Conservation (phyloP, 37 sponge, comb jelly and placozoan genomes). For the Aplysina aerophoba region DNA sequence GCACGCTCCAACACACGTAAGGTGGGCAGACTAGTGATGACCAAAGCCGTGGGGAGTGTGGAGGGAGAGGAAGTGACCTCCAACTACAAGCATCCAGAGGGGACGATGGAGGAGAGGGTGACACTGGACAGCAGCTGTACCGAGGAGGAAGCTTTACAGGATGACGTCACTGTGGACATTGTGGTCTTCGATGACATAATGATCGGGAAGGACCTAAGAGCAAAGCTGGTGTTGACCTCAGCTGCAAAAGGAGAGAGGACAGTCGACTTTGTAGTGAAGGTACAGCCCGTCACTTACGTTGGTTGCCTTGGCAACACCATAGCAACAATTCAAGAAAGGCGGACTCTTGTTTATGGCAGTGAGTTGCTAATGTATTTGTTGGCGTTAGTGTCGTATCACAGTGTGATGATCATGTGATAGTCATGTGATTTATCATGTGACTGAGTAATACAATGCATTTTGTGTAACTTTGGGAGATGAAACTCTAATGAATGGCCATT, state of each 20-base stretch:
- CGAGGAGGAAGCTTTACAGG: constrained; percentile 22
- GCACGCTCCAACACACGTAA: neutral
- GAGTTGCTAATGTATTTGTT: too few species aligned
- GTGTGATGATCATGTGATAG: too few species aligned
- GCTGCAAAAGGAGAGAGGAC: neutral
- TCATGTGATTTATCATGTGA: too few species aligned
- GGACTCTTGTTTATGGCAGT: too few species aligned
- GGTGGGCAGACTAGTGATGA: constrained; percentile 55
- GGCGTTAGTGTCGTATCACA: too few species aligned
- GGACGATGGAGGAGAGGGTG: constrained; percentile 46
- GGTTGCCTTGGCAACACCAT: neutral
- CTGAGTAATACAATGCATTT: too few species aligned
- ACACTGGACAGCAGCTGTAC: neutral
- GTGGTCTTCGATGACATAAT: neutral
- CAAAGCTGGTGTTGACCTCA: neutral
- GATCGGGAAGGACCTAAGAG: constrained; percentile 7
- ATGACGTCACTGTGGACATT: constrained; percentile 36
- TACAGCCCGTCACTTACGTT: constrained; percentile 20
- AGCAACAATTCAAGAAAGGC: too few species aligned
- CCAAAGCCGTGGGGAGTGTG: constrained; percentile 54
- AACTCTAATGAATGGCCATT: too few species aligned
- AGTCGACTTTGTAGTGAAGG: neutral
- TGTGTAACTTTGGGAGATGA: too few species aligned
- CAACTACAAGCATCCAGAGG: constrained; percentile 62
- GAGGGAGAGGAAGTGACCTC: constrained; percentile 48